Evolutionary conservation across 2,113 vertebrate species (phyloP), one percentile per base, ranked within the genome.

Genomic region (Heptranchias perlo): DNA sequence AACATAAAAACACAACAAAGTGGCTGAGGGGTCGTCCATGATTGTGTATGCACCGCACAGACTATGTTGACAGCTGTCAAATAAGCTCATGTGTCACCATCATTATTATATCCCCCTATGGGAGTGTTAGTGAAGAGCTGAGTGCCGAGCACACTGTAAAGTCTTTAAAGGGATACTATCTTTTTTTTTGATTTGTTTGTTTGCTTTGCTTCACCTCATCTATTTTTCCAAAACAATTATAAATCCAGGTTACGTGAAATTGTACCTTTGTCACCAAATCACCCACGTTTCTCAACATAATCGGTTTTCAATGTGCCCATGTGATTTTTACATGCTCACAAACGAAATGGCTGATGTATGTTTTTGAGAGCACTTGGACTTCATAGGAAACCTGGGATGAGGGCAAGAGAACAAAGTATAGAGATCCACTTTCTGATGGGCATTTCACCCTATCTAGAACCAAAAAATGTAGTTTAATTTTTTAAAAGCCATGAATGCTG

Each of bases 51-150:
- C 93, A 95, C 44, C 94, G 35, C 87, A 91, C 64, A 73, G 94
- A 69, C 65, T 47, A 95, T 67, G 94, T 69, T 95, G 94, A 95
- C 94, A 95, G 94, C 94, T 95, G 94, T 95, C 94, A 95, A 95
- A 95, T 95, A 95, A 95, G 94, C 94, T 95, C 94, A 95, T 95
- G 94, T 95, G 94, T 95, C 94, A 95, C 94, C 94, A 95, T 95
- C 94, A 95, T 95, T 95, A 95, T 95, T 95, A 69, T 95, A 95
- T 31, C 94, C 44, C 65, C 94, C 94, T 69, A 52, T 95, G 94
- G 94, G 94, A 95, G 64, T 69, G 64, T 95, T 69, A 28, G 65
- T 49, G 94, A 95, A 95, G 94, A 95, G 94, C 65, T 95, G 64
- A 95, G 65, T 52, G 94, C 47, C 73, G 94, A 52, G 94, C 65